Conservation (phyloP, 2,113 vertebrate species). For the Charina bottae region DNA sequence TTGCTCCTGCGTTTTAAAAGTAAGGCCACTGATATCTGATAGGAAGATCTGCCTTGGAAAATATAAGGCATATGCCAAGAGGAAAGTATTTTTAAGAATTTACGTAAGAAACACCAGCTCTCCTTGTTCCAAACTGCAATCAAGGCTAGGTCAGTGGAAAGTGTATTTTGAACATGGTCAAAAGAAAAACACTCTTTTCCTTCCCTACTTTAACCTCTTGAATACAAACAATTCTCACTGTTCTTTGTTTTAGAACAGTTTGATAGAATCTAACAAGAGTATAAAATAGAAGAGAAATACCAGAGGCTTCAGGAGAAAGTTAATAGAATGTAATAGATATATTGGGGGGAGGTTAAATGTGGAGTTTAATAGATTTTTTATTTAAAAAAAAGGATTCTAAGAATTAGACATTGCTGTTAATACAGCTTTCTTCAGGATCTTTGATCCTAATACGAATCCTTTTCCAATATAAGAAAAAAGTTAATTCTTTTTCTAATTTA, state of each 20-base stretch:
- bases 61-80: slow-evolving; percentile 35
- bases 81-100: slow-evolving; percentile 63
- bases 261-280: slow-evolving; percentile 1
- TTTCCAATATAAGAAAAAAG: not conserved
- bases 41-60: slow-evolving; percentile 46
- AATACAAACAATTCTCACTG: slow-evolving; percentile 7
- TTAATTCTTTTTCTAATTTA: not conserved
- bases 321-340: slow-evolving; percentile 8
- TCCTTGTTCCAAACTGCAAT: slow-evolving; percentile 51
- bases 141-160: slow-evolving; percentile 64
- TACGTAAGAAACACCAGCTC: slow-evolving; percentile 56
- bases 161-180: slow-evolving; percentile 49
- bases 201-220: slow-evolving; percentile 39
- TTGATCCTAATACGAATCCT: not conserved
- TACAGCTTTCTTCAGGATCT: slow-evolving; percentile 12
- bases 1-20: slow-evolving; percentile 29
- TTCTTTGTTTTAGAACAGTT: slow-evolving; percentile 1
- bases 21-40: slow-evolving; percentile 44
- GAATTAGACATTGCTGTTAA: slow-evolving; percentile 7
- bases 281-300: not conserved
- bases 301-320: not conserved
- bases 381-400: slow-evolving; percentile 18
- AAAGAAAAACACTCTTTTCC: slow-evolving; percentile 43
- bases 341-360: not conserved
- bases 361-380: slow-evolving; percentile 6